A percentile compares a stretch with the other conserved stretches of the same genome.
These are phyloP conservation scores for Bubo scandiacus DNA, from an alignment of 2,113 vertebrate genomes.

Conservation along the genomic window DNA sequence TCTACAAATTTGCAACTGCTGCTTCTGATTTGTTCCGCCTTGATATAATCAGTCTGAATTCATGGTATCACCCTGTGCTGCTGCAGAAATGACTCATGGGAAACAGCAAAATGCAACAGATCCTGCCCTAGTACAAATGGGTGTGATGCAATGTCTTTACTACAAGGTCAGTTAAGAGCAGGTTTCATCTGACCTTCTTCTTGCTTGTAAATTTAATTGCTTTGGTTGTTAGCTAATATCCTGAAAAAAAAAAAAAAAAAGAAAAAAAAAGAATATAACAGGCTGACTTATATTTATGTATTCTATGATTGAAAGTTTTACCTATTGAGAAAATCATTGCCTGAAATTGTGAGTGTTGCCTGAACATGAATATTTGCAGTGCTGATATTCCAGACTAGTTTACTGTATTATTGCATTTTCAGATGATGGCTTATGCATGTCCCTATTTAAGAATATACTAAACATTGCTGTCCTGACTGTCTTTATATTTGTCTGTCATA, in stretches of 20 bases:
- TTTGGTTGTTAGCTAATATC: slow-evolving; percentile 2
- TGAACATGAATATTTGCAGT: not conserved
- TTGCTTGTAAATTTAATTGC: slow-evolving; percentile 13
- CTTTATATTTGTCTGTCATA: slow-evolving; percentile 37
- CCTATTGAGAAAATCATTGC: slow-evolving; percentile 11
- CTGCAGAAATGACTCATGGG: not conserved
- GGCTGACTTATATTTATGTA: slow-evolving; percentile 36
- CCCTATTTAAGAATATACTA: slow-evolving; percentile 28
- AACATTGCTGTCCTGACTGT: slow-evolving; percentile 18
- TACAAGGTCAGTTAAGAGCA: not conserved
- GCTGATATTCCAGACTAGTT: slow-evolving; percentile 11
- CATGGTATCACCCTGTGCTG: not conserved
- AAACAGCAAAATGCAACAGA: not conserved
- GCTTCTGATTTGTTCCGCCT: not conserved
- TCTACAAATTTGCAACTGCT: not conserved
- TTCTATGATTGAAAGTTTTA: slow-evolving; percentile 41
- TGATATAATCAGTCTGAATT: not conserved
- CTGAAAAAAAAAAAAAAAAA: not conserved
- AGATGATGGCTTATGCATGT: slow-evolving; percentile 36
- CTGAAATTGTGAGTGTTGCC: slow-evolving; percentile 39
- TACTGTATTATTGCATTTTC: slow-evolving; percentile 44
- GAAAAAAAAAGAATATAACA: not conserved
- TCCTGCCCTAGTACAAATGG: not conserved
- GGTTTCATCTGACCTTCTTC: not conserved
- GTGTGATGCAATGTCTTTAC: not conserved